Conservation (phyloP, 2,113 vertebrate species). For the Chloropsis hardwickii region DNA sequence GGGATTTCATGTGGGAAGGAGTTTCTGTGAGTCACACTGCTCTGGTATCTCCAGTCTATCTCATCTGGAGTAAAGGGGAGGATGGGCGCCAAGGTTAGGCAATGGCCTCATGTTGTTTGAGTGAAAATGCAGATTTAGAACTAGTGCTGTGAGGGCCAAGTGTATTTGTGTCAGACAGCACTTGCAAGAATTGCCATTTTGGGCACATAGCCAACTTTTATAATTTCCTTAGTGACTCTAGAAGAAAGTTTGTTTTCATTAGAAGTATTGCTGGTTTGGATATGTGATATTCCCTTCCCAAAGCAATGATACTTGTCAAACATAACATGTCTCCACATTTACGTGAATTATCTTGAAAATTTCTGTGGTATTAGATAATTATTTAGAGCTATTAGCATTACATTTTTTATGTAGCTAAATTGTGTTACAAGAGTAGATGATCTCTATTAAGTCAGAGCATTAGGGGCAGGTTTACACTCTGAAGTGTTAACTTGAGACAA, state of each 20-base stretch:
- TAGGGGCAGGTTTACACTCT: not conserved
- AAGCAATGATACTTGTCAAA: not conserved
- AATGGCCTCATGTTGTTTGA: not conserved
- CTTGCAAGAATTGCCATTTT: not conserved
- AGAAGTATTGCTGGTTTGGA: not conserved
- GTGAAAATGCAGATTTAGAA: not conserved
- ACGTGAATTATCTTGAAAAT: not conserved
- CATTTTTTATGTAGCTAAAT: not conserved
- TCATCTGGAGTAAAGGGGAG: not conserved
- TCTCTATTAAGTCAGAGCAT: not conserved
- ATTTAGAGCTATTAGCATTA: not conserved
- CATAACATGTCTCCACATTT: rapidly evolving
- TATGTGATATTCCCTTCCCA: not conserved
- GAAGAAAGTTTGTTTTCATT: not conserved
- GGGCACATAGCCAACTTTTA: not conserved
- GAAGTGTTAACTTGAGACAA: not conserved
- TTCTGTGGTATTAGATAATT: not conserved
- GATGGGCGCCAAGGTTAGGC: not conserved
- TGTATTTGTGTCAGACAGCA: not conserved
- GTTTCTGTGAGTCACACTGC: not conserved
- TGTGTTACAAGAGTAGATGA: not conserved
- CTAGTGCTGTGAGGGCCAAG: not conserved
- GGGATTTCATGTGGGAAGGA: not conserved
- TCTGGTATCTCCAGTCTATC: not conserved
- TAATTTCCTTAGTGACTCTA: not conserved